These are phyloP conservation scores for Cotesia vestalis DNA, from an alignment of 1,140 invertebrate species.

Conservation along the genomic window DNA sequence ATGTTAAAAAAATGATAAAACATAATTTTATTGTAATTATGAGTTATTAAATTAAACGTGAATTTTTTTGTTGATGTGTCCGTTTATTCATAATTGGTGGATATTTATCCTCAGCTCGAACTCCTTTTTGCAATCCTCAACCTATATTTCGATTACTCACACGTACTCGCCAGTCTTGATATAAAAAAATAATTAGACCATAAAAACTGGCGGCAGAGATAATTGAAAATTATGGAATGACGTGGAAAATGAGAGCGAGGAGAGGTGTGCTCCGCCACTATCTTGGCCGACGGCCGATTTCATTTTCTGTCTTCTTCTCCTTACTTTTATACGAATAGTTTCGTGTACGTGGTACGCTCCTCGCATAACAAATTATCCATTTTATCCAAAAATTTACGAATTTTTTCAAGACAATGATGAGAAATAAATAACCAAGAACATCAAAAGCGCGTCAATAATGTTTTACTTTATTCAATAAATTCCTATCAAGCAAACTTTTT, in stretches of 20 bases:
- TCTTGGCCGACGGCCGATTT: constrained; percentile 35
- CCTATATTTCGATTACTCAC: constrained; percentile 42
- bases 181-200: constrained; percentile 44
- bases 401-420: neutral
- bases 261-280: constrained; percentile 33
- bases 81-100: constrained; percentile 26
- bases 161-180: constrained; percentile 32
- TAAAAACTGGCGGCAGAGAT: constrained; percentile 42
- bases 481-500: no score
- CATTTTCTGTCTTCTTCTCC: constrained; percentile 20
- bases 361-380: constrained; percentile 22
- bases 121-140: constrained; percentile 41
- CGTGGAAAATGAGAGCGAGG: constrained; percentile 41
- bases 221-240: constrained; percentile 46
- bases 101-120: constrained; percentile 28
- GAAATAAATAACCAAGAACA: no score
- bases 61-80: constrained; percentile 15
- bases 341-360: constrained; percentile 19
- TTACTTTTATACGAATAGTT: constrained; percentile 13
- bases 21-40: constrained; percentile 20
- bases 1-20: neutral
- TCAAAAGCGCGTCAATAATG: no score
- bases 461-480: no score
- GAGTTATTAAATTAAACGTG: constrained; percentile 21
- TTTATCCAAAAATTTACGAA: constrained; percentile 9